Conservation (phyloP, 30 jellyfish, hydroid and myxozoan species). For the Hydra vulgaris region DNA sequence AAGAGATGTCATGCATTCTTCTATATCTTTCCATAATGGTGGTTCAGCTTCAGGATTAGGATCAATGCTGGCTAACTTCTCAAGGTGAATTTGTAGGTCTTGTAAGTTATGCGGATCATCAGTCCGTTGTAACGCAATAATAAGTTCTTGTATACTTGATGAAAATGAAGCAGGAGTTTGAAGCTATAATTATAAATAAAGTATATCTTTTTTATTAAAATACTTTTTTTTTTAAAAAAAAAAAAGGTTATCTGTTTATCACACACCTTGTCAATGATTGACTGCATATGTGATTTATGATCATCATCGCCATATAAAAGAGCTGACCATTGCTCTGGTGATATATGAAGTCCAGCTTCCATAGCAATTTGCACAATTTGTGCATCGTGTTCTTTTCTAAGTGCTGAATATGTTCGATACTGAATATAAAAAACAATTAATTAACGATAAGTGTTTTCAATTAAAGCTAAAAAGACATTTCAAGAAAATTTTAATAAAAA, state of each 20-base stretch:
- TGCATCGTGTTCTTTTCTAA: slow-evolving; percentile 97
- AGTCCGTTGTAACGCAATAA: slow-evolving; percentile 86
- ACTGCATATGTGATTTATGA: slow-evolving; percentile 97
- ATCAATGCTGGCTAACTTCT: slow-evolving; percentile 73
- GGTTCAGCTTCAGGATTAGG: slow-evolving; percentile 97
- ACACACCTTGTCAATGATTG: slow-evolving; percentile 92
- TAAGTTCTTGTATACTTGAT: slow-evolving; percentile 91
- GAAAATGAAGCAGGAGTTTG: slow-evolving; percentile 98
- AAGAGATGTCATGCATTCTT: slow-evolving; percentile 53
- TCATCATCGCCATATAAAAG: slow-evolving; percentile 94
- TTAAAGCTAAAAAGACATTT: background rate
- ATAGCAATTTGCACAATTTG: slow-evolving; percentile 97
- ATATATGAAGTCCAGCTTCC: slow-evolving; percentile 98
- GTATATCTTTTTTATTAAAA: too few species aligned
- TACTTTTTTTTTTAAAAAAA: too few species aligned
- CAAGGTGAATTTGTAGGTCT: slow-evolving; percentile 53
- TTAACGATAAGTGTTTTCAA: background rate
- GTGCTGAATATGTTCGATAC: slow-evolving; percentile 94
- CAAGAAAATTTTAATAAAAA: background rate
- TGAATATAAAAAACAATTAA: slow-evolving; percentile 15
- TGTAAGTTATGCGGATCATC: slow-evolving; percentile 93
- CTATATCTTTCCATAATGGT: slow-evolving; percentile 68
- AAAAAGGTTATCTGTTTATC: background rate
- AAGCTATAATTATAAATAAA: slow-evolving; percentile 32
- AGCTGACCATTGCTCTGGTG: slow-evolving; percentile 99